These are phyloP conservation scores for Henricia sp. DNA, from an alignment of 53 echinoderm and acorn worm species.

Conservation along the genomic window DNA sequence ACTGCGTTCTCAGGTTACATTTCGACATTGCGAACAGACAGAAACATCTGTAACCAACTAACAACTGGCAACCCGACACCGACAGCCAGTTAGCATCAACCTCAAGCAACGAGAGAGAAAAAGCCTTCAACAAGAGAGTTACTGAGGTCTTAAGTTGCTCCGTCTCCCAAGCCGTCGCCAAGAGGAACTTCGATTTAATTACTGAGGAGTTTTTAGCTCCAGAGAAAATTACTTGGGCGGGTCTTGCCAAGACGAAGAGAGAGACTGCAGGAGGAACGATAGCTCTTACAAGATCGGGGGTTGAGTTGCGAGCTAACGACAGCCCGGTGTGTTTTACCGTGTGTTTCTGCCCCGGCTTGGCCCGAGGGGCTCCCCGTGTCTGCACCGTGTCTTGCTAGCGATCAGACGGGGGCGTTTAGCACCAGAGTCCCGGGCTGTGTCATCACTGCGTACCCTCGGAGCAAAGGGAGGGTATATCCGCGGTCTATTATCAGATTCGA, in stretches of 20 bases:
- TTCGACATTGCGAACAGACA: slow-evolving; percentile 29
- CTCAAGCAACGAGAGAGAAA: background rate
- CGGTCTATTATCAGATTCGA: slow-evolving; percentile 20
- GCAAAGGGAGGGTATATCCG: slow-evolving; percentile 9
- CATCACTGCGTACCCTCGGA: slow-evolving; percentile 25
- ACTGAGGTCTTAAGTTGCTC: slow-evolving; percentile 9
- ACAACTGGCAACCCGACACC: slow-evolving; percentile 17
- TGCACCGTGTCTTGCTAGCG: slow-evolving; percentile 23
- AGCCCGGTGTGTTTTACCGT: slow-evolving; percentile 34
- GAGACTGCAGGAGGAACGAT: background rate
- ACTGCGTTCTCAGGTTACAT: slow-evolving; percentile 29
- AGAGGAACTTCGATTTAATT: slow-evolving; percentile 53
- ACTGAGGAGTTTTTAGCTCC: slow-evolving; percentile 25
- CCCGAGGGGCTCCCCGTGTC: background rate
- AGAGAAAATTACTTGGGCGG: slow-evolving; percentile 60
- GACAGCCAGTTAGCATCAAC: slow-evolving; percentile 1
- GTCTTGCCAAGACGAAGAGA: slow-evolving; percentile 7
- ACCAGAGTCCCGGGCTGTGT: slow-evolving; percentile 25
- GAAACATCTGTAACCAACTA: slow-evolving; percentile 54
- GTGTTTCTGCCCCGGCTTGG: slow-evolving; percentile 6
- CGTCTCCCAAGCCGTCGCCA: slow-evolving; percentile 16
- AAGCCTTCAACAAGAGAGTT: background rate
- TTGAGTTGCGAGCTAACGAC: slow-evolving; percentile 14
- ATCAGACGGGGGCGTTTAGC: slow-evolving; percentile 37
- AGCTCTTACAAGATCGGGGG: background rate